These are phyloP conservation scores for Agapornis canus DNA, from an alignment of 2,797 vertebrate species.

Conservation along the genomic window DNA sequence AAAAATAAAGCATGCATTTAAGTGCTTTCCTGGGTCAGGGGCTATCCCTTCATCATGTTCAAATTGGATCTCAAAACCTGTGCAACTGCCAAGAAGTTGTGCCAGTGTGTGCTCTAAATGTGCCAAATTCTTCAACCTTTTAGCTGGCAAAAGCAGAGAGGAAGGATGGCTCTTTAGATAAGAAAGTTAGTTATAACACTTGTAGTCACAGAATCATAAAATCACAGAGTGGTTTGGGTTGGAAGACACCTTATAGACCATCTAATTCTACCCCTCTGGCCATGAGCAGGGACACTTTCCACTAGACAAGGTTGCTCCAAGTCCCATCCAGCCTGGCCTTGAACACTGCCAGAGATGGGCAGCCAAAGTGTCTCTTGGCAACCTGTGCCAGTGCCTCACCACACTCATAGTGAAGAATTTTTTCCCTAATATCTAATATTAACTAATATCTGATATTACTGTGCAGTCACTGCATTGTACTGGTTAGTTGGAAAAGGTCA, in stretches of 20 bases:
- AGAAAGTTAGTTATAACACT: background rate
- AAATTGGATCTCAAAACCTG: background rate
- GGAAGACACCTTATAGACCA: background rate
- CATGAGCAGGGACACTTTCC: background rate
- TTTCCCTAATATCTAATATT: background rate
- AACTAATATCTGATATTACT: background rate
- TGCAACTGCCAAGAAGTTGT: background rate
- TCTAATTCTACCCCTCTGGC: background rate
- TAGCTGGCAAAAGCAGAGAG: background rate
- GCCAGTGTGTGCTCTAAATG: background rate
- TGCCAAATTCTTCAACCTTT: background rate
- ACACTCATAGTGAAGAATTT: background rate
- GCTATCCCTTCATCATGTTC: background rate
- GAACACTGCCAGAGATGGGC: background rate
- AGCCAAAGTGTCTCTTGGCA: background rate
- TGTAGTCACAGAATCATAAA: background rate
- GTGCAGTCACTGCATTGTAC: background rate
- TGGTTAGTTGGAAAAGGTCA: background rate
- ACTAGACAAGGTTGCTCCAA: background rate
- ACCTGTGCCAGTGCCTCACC: background rate
- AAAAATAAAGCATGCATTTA: background rate
- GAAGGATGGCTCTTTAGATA: background rate
- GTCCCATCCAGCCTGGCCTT: background rate
- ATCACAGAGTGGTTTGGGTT: background rate
- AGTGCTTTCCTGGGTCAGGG: background rate